Evolutionary conservation across 1,140 invertebrate genomes (phyloP).

Genomic region (Papilio glaucus): DNA sequence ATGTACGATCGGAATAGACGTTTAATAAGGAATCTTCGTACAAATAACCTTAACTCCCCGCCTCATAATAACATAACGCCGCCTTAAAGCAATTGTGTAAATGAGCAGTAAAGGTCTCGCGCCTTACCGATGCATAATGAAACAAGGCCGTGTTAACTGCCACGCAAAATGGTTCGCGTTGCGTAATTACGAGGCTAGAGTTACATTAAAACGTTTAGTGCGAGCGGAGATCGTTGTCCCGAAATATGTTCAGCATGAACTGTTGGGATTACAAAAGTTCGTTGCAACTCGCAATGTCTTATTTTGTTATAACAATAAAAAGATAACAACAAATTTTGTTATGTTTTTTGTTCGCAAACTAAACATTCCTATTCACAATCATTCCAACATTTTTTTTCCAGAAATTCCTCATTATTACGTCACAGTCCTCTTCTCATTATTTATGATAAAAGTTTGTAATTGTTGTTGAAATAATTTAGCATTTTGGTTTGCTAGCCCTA

Average conservation of each 20-base stretch:
- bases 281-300: no score
- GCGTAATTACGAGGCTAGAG: slow-evolving; percentile 5
- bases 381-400: no score
- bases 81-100: slow-evolving; percentile 4
- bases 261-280: no score
- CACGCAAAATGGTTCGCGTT: slow-evolving; percentile 12
- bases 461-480: no score
- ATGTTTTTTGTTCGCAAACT: no score
- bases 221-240: not conserved
- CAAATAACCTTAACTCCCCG: not conserved
- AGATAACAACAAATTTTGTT: no score
- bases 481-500: no score
- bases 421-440: no score
- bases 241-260: not conserved
- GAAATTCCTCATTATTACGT: no score
- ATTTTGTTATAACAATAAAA: no score
- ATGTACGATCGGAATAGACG: not conserved
- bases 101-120: slow-evolving; percentile 12
- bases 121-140: slow-evolving; percentile 10
- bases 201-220: slow-evolving; percentile 9
- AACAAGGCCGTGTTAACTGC: slow-evolving; percentile 9
- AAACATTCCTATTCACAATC: no score
- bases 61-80: not conserved
- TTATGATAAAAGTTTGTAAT: no score
- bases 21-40: slow-evolving; percentile 2